Base-by-base conservation (phyloP, 2,797 vertebrate species). In the Carapus acus region DNA sequence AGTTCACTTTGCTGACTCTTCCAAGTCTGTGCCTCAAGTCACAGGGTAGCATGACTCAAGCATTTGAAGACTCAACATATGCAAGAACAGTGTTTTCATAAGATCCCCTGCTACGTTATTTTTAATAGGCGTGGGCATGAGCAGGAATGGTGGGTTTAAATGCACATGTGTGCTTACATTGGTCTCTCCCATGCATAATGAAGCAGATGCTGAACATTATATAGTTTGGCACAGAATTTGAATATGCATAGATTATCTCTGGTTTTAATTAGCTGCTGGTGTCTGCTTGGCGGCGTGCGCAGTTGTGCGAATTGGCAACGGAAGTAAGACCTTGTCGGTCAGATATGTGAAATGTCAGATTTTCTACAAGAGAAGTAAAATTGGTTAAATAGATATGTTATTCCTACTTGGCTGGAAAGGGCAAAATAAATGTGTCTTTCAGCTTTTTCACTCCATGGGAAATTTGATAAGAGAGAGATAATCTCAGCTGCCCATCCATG, bases 241-340 rank as follows among this genome's bases (percentile, higher is more conserved):
- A 81, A 80, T 80, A 79, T 82, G 78, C 79, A 84, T 79, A 82
- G 82, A 84, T 84, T 71, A 85, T 83, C 77, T 73, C 48, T 76
- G 65, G 73, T 75, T 79, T 76, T 70, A 84, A 76, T 84, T 79
- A 77, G 76, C 81, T 82, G 80, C 75, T 83, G 80, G 66, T 72
- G 78, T 82, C 78, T 77, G 68, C 49, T 56, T 57, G 65, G 41
- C 27, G 61, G 74, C 68, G 69, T 66, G 69, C 74, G 74, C 68
- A 67, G 74, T 75, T 27, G 24, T 27, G 24, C 9, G 65, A 64
- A 79, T 79, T 71, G 73, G 58, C 62, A 55, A 70, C 33, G 53
- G 53, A 74, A 62, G 60, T 8, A 33, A 33, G 31, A 29, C 17
- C 46, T 39, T 22, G n/a, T 16, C 45, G 27, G 23, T 13, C 52